These are phyloP conservation scores for Apis mellifera DNA, from an alignment of 1,140 invertebrate species.

Conservation along the genomic window Amel_HAv3.1 CM009933.2:3311001-3311500, in stretches of 20 bases:
- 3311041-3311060: slow-evolving; percentile 16
- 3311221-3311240: slow-evolving; percentile 31
- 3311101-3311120: slow-evolving; percentile 22
- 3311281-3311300: slow-evolving; percentile 23
- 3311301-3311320: slow-evolving; percentile 45
- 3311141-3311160: slow-evolving; percentile 36
- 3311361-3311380: slow-evolving; percentile 28
- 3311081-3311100: slow-evolving; percentile 49
- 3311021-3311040: slow-evolving; percentile 47
- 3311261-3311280: slow-evolving; percentile 12
- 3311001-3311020: slow-evolving; percentile 33
- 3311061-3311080: background rate
- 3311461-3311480: background rate
- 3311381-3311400: background rate
- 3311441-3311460: background rate
- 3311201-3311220: slow-evolving; percentile 26
- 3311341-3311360: background rate
- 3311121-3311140: slow-evolving; percentile 15
- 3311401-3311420: background rate
- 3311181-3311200: slow-evolving; percentile 29
- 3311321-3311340: slow-evolving; percentile 5
- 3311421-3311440: slow-evolving; percentile 3
- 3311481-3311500: background rate
- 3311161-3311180: slow-evolving; percentile 35
- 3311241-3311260: background rate